A percentile compares a stretch with the other conserved stretches of the same genome.
These are phyloP conservation scores for Tetraodon nigroviridis DNA, from an alignment of 2,113 vertebrate genomes.

Conservation along the genomic window DNA sequence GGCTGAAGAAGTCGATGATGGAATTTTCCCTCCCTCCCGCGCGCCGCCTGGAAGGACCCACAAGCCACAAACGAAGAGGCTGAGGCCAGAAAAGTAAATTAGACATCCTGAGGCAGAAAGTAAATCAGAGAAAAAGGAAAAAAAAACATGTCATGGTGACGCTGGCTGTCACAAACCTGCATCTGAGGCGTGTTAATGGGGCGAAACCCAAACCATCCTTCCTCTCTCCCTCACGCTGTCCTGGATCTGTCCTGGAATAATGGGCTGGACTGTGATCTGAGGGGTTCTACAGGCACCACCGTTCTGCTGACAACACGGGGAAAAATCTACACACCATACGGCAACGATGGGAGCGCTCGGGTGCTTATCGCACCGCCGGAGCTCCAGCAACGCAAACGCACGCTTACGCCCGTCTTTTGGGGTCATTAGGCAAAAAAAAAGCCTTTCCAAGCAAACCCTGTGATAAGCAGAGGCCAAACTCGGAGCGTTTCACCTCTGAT, in stretches of 20 bases:
- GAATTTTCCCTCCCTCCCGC: slow-evolving; percentile 10
- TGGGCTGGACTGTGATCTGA: neutral
- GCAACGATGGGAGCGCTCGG: slow-evolving; percentile 7
- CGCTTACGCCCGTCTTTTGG: slow-evolving; percentile 19
- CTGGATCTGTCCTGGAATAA: neutral
- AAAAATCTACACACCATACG: neutral
- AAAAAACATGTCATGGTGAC: neutral
- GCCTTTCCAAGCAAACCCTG: slow-evolving; percentile 42
- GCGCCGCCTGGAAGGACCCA: slow-evolving; percentile 15
- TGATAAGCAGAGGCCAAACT: slow-evolving; percentile 56
- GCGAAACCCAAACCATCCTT: neutral
- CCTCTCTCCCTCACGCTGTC: neutral
- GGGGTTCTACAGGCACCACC: no score
- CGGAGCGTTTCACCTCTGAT: slow-evolving; percentile 34
- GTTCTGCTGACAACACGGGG: neutral
- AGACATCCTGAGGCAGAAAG: slow-evolving; percentile 8
- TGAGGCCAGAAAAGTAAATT: slow-evolving; percentile 11
- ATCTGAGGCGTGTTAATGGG: no score
- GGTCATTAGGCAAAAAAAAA: slow-evolving; percentile 54
- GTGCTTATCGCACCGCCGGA: slow-evolving; percentile 28
- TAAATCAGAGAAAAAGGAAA: slow-evolving; percentile 28
- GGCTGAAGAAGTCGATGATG: slow-evolving; percentile 12
- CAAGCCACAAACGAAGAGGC: slow-evolving; percentile 29
- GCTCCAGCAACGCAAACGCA: slow-evolving; percentile 36
- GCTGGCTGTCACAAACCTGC: neutral